Evolutionary conservation across 1,140 invertebrate genomes (phyloP), one percentile per base, ranked within the genome.

Genomic region (Macrostomum lignano): DNA sequence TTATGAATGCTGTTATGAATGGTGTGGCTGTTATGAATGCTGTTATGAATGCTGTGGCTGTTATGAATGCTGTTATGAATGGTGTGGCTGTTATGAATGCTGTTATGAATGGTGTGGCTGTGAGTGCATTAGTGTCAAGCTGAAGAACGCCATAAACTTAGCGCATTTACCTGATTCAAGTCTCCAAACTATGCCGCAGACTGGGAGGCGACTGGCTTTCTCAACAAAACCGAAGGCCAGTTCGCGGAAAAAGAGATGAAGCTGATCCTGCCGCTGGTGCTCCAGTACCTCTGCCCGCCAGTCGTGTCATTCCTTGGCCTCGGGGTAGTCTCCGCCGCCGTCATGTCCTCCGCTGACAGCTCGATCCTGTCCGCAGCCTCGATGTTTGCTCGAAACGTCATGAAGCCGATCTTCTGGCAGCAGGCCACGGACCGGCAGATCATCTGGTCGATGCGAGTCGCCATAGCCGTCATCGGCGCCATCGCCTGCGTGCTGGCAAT

Each of bases 271-370:
- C 86, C 86, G 3, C 70, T 94, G 68, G 84, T 93, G 7, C 64
- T 96, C 42, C 82, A 93, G 52, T 79, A 88, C 46, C 62, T 94
- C 3, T 91, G 81, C 3, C 86, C 84, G 0, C 44, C 48, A 48
- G 76, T 74, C 58, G 74, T 94, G 2, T 76, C 82, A 2, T 93
- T 93, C 62, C 75, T 94, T 48, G 86, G 84, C 1, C 63, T 94
- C 36, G 86, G 86, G 0, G 84, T 86, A n/a, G 79, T 94, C 3
- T 91, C 81, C 1, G 84, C 84, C 2, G 82, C 84, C 7, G 82
- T 91, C 17, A 91, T 93, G 84, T 91, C 81, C 19, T 93, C 84
- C 2, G 82, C 84, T 0, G 86, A 94, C 54, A 93, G 84, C 23
- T 88, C 81, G 38, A 76, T 94, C 17, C 65, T 94, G 7, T 86